Conservation (phyloP, 2,113 vertebrate genomes). For the Marmota monax region DNA sequence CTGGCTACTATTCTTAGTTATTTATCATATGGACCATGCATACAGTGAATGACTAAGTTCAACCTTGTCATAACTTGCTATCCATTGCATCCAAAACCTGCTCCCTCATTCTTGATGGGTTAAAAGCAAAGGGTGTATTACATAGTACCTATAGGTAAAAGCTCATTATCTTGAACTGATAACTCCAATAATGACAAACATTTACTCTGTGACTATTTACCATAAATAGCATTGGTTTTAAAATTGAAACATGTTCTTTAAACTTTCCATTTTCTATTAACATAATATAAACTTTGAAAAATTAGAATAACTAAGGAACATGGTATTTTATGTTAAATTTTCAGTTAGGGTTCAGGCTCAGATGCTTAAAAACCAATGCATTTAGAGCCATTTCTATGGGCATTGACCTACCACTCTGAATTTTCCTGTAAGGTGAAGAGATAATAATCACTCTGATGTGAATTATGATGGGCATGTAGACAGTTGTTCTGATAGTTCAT, state of each 20-base stretch:
- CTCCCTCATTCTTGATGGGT: not conserved
- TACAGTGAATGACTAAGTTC: not conserved
- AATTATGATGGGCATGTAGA: not conserved
- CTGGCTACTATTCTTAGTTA: not conserved
- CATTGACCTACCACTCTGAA: not conserved
- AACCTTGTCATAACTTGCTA: not conserved
- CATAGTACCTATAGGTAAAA: not conserved
- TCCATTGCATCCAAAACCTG: not conserved
- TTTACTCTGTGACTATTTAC: not conserved
- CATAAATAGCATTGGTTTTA: not conserved
- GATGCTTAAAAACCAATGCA: not conserved
- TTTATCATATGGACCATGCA: not conserved
- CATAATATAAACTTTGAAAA: conserved; percentile 28
- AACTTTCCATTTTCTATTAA: not conserved
- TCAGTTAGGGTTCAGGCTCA: conserved; percentile 11
- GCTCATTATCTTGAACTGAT: not conserved
- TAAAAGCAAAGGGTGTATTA: not conserved
- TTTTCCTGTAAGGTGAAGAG: not conserved
- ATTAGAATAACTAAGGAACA: not conserved
- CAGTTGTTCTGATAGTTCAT: not conserved
- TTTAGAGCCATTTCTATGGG: not conserved
- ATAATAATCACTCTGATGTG: not conserved
- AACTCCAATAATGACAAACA: not conserved
- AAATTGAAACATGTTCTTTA: not conserved
- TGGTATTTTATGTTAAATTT: not conserved